A percentile compares a stretch with the other conserved stretches of the same genome.
Evolutionary conservation across 1,140 invertebrate genomes (phyloP).

Genomic region (Aphis gossypii): DNA sequence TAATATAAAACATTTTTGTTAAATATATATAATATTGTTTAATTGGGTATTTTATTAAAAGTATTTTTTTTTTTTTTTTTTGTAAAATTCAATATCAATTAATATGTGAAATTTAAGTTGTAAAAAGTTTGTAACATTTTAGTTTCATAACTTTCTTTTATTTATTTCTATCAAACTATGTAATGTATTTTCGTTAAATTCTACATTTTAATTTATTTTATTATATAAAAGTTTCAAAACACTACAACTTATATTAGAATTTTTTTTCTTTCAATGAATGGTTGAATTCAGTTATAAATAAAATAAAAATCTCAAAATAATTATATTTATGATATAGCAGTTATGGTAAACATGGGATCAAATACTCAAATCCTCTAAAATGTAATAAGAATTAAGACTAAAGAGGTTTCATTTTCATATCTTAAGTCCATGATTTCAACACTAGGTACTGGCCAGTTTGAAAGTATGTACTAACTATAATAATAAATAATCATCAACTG

Average conservation of each 20-base stretch:
- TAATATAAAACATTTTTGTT: neutral
- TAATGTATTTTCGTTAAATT: neutral
- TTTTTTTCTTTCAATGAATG: neutral
- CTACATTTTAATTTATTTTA: neutral
- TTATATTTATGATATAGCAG: too few relatives aligned
- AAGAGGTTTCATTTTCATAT: too few relatives aligned
- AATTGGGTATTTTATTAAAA: neutral
- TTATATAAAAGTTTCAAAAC: neutral
- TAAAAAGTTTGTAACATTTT: neutral
- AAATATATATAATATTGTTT: neutral
- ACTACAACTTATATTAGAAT: neutral
- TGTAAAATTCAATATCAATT: neutral
- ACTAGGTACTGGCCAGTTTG: too few relatives aligned
- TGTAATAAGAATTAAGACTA: too few relatives aligned
- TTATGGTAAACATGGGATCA: too few relatives aligned
- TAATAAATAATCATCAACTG: too few relatives aligned
- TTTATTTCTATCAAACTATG: neutral
- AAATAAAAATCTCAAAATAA: neutral
- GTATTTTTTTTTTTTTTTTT: neutral
- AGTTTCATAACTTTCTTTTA: neutral
- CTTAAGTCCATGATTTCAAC: too few relatives aligned
- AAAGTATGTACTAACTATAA: too few relatives aligned
- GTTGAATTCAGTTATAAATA: neutral
- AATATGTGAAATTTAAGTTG: conserved; percentile 5
- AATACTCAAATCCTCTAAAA: too few relatives aligned